These are phyloP conservation scores for Leptinotarsa tumamoca DNA, from an alignment of 2,888 invertebrate genomes.

Conservation along the genomic window DNA sequence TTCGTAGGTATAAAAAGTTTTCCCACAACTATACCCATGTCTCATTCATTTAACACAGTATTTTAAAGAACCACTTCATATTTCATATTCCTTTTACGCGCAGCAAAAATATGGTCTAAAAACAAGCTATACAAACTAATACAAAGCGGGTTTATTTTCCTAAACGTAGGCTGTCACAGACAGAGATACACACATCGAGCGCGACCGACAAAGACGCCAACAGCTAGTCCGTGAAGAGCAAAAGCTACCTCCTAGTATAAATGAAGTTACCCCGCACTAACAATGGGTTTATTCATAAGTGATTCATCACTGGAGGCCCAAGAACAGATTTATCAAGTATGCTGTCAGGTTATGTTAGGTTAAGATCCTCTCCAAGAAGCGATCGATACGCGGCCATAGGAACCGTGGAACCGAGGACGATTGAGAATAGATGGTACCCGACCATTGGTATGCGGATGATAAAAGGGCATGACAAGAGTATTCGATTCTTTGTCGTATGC, in stretches of 20 bases:
- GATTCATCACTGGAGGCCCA: slow-evolving; percentile 55
- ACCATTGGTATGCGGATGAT: slow-evolving; percentile 13
- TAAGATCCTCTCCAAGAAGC: slow-evolving; percentile 45
- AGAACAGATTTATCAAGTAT: slow-evolving; percentile 55
- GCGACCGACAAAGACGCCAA: background rate
- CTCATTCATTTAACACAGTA: slow-evolving; percentile 21
- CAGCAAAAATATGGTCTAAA: slow-evolving; percentile 19
- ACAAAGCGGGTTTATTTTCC: slow-evolving; percentile 16
- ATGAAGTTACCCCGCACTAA: slow-evolving; percentile 52
- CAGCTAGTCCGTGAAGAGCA: background rate
- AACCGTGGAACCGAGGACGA: slow-evolving; percentile 12
- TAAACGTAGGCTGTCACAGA: background rate
- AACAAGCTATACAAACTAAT: slow-evolving; percentile 18
- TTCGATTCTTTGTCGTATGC: slow-evolving; percentile 17
- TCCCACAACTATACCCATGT: slow-evolving; percentile 26
- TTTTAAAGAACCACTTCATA: slow-evolving; percentile 21
- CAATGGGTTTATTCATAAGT: slow-evolving; percentile 57
- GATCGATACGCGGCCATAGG: slow-evolving; percentile 18
- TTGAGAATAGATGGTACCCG: slow-evolving; percentile 15
- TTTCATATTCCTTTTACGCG: slow-evolving; percentile 18
- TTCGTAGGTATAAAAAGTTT: slow-evolving; percentile 20
- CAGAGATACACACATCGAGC: background rate
- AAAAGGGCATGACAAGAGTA: slow-evolving; percentile 16
- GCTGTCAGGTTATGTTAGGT: slow-evolving; percentile 55
- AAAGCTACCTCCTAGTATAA: slow-evolving; percentile 38